Base-by-base conservation (phyloP, 2,797 vertebrate species). In the Rhynchotus rufescens region DNA sequence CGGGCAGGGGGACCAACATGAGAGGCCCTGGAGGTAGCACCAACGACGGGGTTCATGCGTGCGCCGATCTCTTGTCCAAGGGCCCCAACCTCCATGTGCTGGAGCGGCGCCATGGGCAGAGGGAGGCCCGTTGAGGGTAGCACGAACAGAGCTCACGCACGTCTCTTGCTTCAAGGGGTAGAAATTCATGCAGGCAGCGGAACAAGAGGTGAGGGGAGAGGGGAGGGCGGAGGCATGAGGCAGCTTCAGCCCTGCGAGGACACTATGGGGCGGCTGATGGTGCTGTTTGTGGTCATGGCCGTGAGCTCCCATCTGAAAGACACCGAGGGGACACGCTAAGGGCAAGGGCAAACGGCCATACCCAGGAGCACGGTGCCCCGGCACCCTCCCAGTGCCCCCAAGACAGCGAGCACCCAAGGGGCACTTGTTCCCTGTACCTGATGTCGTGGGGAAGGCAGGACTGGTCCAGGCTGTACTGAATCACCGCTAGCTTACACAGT, bases 251-350 rank as follows among this genome's bases (percentile, higher is more conserved):
- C 99, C 20, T 99, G 99, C 80, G 99, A 99, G 42, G 99, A 99
- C 96, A 99, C 98, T 73, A 99, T 99, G 85, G 99, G 99, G 32
- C 99, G 98, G 96, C 99, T 99, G 98, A 99, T 99, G 98, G 98
- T 99, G 98, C 99, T 99, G 98, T 99, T 99, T 45, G 99, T 99
- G 28, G 99, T 99, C 99, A 99, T 99, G 93, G 99, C 99, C 4
- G 98, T 98, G 96, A 99, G 98, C 96, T 99, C 99, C 99, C 99
- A 99, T 98, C 99, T 96, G 93, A 4, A 95, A 95, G 38, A 89
- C 25, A 96, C 25, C 45, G 5, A 66, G 1, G 26, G 61, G 15
- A 74, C 2, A 32, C 36, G 32, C 13, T 95, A 71, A 94, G 76
- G 65, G 28, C 30, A 60, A 72, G 84, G 65, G 61, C 5, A 2